A percentile compares a stretch with the other conserved stretches of the same genome.
Conservation (phyloP, 2,888 invertebrate species). For the Lagria hirta region DNA sequence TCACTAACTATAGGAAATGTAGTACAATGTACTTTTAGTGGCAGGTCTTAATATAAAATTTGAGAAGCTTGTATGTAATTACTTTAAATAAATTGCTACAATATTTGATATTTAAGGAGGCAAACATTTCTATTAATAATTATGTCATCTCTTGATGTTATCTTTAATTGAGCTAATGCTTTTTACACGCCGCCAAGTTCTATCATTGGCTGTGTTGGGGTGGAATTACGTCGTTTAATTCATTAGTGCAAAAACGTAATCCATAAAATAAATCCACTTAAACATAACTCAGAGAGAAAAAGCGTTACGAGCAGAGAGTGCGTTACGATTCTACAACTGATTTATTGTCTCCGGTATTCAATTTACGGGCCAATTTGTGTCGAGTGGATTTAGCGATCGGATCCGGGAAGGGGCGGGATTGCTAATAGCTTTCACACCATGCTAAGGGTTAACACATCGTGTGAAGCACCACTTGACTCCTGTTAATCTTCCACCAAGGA, state of each 20-base stretch:
- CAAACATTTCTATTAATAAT: too few species aligned
- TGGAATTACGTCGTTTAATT: slow-evolving; percentile 41
- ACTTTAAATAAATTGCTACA: too few species aligned
- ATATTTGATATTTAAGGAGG: too few species aligned
- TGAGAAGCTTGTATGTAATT: too few species aligned
- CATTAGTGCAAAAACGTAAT: slow-evolving; percentile 51
- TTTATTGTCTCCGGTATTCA: slow-evolving; percentile 53
- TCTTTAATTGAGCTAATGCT: slow-evolving; percentile 1
- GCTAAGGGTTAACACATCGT: slow-evolving; percentile 53
- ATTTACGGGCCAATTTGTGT: slow-evolving; percentile 55
- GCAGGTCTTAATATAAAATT: too few species aligned
- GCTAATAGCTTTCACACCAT: slow-evolving; percentile 48
- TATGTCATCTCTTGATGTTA: too few species aligned
- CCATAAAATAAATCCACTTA: slow-evolving; percentile 52
- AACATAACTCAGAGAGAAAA: slow-evolving; percentile 47
- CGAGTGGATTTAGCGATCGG: slow-evolving; percentile 52
- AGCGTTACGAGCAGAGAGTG: slow-evolving; percentile 43
- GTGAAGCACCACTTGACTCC: slow-evolving; percentile 53
- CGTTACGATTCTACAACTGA: slow-evolving; percentile 50
- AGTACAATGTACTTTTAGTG: too few species aligned
- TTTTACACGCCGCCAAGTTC: slow-evolving; percentile 10
- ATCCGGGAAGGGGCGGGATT: slow-evolving; percentile 29
- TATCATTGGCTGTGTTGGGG: background rate
- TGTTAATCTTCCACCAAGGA: slow-evolving; percentile 46
- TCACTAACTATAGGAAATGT: too few species aligned